Percentiles rank a stretch among this genome's conserved stretches.
phyloP scores from a whole-genome alignment of 2,888 invertebrate species.

The Agrotis segetum region DNA sequence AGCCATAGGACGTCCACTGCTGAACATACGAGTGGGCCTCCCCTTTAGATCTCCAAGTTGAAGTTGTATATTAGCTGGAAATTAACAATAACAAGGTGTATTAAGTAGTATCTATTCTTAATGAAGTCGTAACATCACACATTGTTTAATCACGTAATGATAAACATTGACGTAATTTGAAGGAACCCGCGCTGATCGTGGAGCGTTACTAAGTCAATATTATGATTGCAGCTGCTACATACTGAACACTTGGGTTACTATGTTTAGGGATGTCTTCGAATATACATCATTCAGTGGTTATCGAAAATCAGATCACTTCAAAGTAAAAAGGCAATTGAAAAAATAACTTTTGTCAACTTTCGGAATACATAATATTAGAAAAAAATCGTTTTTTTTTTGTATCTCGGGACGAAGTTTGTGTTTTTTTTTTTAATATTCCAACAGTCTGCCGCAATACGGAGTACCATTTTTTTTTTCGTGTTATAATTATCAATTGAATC shows the following conservation, averaged over 20 bases:
- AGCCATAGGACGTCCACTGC: too few species aligned
- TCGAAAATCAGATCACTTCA: not conserved
- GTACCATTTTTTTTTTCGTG: too few species aligned
- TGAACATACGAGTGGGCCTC: too few species aligned
- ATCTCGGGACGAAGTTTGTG: too few species aligned
- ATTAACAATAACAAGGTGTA: not conserved
- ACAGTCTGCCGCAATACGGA: too few species aligned
- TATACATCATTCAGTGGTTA: not conserved
- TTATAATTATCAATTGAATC: too few species aligned
- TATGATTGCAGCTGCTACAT: constrained; percentile 33
- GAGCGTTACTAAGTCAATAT: constrained; percentile 34
- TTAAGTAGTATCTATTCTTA: not conserved
- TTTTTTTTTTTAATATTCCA: too few species aligned
- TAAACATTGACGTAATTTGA: constrained; percentile 38
- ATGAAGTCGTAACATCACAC: constrained; percentile 7
- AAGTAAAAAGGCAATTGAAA: not conserved
- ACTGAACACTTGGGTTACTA: constrained; percentile 11
- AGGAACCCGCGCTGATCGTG: constrained; percentile 12
- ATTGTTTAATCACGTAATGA: constrained; percentile 14
- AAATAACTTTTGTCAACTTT: too few species aligned
- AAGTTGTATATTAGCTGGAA: not conserved
- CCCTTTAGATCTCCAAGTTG: too few species aligned
- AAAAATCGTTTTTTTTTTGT: too few species aligned
- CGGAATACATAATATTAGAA: too few species aligned
- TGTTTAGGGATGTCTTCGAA: not conserved